Evolutionary conservation across 2,888 invertebrate species (phyloP), one percentile per base, ranked within the genome.

Genomic region (Acanthosoma haemorrhoidale): DNA sequence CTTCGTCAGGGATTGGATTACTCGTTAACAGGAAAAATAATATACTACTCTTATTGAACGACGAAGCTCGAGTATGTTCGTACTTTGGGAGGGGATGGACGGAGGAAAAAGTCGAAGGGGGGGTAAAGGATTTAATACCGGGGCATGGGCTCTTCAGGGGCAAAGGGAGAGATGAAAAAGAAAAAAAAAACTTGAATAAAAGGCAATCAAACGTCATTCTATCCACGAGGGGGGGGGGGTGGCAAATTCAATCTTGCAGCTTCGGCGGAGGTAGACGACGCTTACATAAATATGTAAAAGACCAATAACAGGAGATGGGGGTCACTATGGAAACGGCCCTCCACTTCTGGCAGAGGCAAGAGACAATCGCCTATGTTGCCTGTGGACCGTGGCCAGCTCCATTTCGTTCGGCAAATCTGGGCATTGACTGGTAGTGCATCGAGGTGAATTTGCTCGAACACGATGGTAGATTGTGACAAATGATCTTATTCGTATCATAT

Each of bases 241-340:
- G 39, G 38, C 13, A 41, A 64, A 39, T 64, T 39, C 29, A 64
- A 39, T 39, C 39, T 64, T 25, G 64, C 57, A 4, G 21, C 6
- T 39, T 38, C 64, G 29, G 25, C 29, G 39, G 39, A 36, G 39
- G 25, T 39, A 21, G 64, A 25, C 64, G 41, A 29, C 39, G 64
- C 57, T 67, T 67, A 67, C 57, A 67, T 67, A 67, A 67, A 67
- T 67, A 67, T 67, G 67, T 67, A 67, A 67, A 67, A 67, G 34
- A 57, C 67, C 67, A 57, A 67, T 67, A 67, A 57, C 51, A 32
- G 67, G 51, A 51, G 51, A 6, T 51, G 13, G 6, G n/a, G 13
- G 67, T 57, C 39, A n/a, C 67, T 51, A 34, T 67, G 64, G 67
- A 9, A 39, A 29, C 51, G 31, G 43, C 21, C 21, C 43, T 43